Percentiles rank a stretch among this genome's conserved stretches.
These are phyloP conservation scores for Lepilemur ruficaudatus DNA, from an alignment of 2,797 vertebrate genomes.

Conservation along the genomic window DNA sequence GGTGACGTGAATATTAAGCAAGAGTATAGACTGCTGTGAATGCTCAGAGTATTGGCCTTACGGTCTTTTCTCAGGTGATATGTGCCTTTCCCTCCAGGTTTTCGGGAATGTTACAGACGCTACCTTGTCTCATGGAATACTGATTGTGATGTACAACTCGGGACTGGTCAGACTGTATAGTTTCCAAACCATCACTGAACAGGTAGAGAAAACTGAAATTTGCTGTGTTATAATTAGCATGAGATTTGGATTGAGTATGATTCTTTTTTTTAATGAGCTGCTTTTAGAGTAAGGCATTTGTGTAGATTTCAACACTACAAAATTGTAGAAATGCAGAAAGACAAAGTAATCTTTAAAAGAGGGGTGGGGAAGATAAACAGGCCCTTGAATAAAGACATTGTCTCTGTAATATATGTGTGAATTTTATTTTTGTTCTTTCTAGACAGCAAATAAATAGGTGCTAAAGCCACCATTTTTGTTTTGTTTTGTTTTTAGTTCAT, in stretches of 20 bases:
- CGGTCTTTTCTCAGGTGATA: slow-evolving; percentile 69
- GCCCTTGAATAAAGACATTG: slow-evolving; percentile 40
- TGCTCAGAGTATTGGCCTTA: slow-evolving; percentile 50
- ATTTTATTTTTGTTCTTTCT: slow-evolving; percentile 63
- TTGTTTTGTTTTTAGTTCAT: slow-evolving; percentile 89
- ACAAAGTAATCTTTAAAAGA: slow-evolving; percentile 39
- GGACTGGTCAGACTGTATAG: slow-evolving; percentile 95
- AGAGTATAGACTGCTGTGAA: neutral
- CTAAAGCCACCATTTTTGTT: slow-evolving; percentile 78
- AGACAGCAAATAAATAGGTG: slow-evolving; percentile 54
- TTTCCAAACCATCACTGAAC: slow-evolving; percentile 92
- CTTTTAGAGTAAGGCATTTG: slow-evolving; percentile 17
- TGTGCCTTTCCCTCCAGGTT: slow-evolving; percentile 85
- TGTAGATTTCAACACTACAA: slow-evolving; percentile 28
- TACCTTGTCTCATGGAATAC: slow-evolving; percentile 92
- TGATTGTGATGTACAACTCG: slow-evolving; percentile 93
- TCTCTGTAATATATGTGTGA: slow-evolving; percentile 52
- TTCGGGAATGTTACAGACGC: slow-evolving; percentile 95
- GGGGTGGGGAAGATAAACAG: slow-evolving; percentile 31
- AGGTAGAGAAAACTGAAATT: slow-evolving; percentile 83
- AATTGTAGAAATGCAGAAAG: slow-evolving; percentile 28
- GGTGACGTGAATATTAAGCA: slow-evolving; percentile 13
- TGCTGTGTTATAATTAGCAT: slow-evolving; percentile 26
- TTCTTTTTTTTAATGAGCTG: slow-evolving; percentile 18
- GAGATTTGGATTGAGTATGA: neutral